Conservation (phyloP, 2,113 vertebrate species). For the Poecilia latipinna region DNA sequence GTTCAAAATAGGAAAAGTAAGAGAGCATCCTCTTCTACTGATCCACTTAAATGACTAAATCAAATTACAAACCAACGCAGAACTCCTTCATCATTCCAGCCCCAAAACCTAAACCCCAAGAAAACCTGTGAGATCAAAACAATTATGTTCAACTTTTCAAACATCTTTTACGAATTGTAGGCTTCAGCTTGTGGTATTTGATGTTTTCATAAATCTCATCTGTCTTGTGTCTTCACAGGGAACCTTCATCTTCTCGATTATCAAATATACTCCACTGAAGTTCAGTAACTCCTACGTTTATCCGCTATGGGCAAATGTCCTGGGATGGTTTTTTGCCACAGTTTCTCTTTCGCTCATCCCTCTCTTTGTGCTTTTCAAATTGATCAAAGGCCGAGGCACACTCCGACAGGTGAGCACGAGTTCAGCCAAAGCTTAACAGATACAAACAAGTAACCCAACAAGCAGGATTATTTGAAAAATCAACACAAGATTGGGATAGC, state of each 20-base stretch:
- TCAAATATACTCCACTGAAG: slow-evolving; percentile 68
- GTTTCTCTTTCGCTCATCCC: slow-evolving; percentile 70
- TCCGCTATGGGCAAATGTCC: slow-evolving; percentile 71
- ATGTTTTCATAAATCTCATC: neutral
- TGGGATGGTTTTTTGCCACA: slow-evolving; percentile 71
- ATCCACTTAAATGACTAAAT: too few relatives aligned
- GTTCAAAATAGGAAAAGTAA: too few relatives aligned
- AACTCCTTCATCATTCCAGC: too few relatives aligned
- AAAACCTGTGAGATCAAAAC: too few relatives aligned
- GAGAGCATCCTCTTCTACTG: too few relatives aligned
- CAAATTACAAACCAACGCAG: too few relatives aligned
- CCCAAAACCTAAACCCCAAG: too few relatives aligned
- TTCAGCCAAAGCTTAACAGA: neutral
- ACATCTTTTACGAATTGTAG: too few relatives aligned
- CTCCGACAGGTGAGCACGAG: slow-evolving; percentile 55
- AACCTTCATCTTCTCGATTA: slow-evolving; percentile 72
- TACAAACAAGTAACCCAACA: neutral
- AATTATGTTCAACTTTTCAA: too few relatives aligned
- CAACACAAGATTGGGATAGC: too few relatives aligned
- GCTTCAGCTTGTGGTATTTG: neutral
- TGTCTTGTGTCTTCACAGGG: slow-evolving; percentile 48
- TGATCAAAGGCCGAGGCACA: slow-evolving; percentile 56
- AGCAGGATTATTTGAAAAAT: neutral
- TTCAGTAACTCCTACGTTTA: slow-evolving; percentile 69
- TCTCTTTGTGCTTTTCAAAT: slow-evolving; percentile 57